phyloP scores from a whole-genome alignment of 2,888 invertebrate genomes.

The Campoplex nolae region DNA sequence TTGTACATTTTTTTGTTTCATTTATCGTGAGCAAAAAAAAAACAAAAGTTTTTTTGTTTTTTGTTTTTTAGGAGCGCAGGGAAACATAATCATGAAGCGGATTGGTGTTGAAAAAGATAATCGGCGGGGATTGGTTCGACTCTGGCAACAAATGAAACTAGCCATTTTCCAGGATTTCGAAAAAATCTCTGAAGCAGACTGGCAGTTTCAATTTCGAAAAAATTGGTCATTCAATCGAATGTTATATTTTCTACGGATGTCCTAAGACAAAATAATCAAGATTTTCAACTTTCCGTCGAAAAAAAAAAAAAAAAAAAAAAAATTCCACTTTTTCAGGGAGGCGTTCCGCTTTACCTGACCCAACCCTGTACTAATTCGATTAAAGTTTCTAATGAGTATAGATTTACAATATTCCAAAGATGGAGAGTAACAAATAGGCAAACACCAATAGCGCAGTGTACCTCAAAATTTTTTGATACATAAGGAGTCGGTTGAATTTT shows the following conservation, averaged over 20 bases:
- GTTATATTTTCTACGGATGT: too few relatives aligned
- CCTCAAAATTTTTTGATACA: conserved; percentile 54
- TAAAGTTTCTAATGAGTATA: neutral
- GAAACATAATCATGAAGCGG: neutral
- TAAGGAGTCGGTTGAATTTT: conserved; percentile 52
- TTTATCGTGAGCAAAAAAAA: too few relatives aligned
- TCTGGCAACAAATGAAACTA: neutral
- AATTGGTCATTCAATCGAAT: too few relatives aligned
- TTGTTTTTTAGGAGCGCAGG: too few relatives aligned
- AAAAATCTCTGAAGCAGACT: neutral
- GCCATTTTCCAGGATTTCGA: neutral
- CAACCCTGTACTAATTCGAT: too few relatives aligned
- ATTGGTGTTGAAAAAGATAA: neutral
- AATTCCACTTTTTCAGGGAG: too few relatives aligned
- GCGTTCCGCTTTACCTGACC: too few relatives aligned
- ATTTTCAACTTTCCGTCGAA: too few relatives aligned
- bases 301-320: too few relatives aligned
- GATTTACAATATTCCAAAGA: conserved; percentile 17
- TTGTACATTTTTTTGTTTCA: too few relatives aligned
- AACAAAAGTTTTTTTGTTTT: too few relatives aligned
- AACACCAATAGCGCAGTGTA: conserved; percentile 7
- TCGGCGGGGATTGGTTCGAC: neutral
- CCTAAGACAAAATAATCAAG: neutral
- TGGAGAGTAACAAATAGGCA: conserved; percentile 1
- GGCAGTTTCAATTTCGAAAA: neutral